Evolutionary conservation across 2,888 invertebrate genomes (phyloP).

Genomic region (Limnephilus rhombicus): DNA sequence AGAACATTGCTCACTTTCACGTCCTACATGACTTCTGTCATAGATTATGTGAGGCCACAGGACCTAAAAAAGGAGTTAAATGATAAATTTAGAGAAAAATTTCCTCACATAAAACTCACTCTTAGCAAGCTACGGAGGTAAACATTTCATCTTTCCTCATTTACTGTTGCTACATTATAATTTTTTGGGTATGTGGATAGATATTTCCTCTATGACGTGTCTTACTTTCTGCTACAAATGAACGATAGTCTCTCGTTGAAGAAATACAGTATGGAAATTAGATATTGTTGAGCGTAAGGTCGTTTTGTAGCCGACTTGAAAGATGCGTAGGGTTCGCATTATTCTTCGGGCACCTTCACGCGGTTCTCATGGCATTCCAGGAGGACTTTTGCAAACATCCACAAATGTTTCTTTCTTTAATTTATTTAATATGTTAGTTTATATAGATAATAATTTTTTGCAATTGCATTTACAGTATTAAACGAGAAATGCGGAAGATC

Average conservation of each 20-base stretch:
- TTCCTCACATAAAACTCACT: constrained; percentile 95
- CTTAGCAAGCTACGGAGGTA: constrained; percentile 97
- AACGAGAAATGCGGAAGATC: constrained; percentile 96
- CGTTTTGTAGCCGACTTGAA: no score
- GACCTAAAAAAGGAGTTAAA: constrained; percentile 98
- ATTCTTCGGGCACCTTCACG: no score
- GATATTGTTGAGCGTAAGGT: no score
- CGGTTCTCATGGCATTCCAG: no score
- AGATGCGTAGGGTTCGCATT: no score
- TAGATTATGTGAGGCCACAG: constrained; percentile 96
- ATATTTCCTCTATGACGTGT: not conserved
- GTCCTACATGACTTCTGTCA: constrained; percentile 95
- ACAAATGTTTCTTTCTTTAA: no score
- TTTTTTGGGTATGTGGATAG: not conserved
- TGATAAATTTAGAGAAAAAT: constrained; percentile 96
- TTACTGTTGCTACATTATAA: not conserved
- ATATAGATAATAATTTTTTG: not conserved
- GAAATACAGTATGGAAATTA: no score
- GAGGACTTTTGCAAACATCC: no score
- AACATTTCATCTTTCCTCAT: constrained; percentile 32
- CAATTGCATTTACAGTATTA: constrained; percentile 82
- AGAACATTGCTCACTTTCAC: constrained; percentile 91
- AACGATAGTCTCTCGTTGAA: not conserved
- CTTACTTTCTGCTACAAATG: not conserved
- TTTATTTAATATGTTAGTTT: not conserved